A percentile compares a stretch with the other conserved stretches of the same genome.
phyloP scores from a whole-genome alignment of 1,140 invertebrate genomes.

The Maconellicoccus hirsutus region DNA sequence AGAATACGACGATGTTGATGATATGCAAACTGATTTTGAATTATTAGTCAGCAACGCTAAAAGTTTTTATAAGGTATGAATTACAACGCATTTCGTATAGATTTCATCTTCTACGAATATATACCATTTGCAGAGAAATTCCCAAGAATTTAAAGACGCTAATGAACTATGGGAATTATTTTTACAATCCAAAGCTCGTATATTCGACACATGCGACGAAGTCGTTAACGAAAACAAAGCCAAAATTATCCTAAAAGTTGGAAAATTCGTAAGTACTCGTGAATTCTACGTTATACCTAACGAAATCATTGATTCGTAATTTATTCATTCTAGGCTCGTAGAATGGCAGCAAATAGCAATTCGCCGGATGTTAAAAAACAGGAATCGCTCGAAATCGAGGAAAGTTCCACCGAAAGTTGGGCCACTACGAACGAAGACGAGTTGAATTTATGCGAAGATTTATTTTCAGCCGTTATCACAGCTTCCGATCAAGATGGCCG shows the following conservation, averaged over 20 bases:
- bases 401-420: neutral
- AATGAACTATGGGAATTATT: slow-evolving; percentile 81
- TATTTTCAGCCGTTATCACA: slow-evolving; percentile 69
- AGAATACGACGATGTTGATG: slow-evolving; percentile 80
- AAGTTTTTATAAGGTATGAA: slow-evolving; percentile 70
- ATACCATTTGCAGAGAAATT: slow-evolving; percentile 45
- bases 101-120: neutral
- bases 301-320: neutral
- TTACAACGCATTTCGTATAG: neutral
- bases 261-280: slow-evolving; percentile 36
- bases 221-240: slow-evolving; percentile 39
- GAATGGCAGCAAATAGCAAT: neutral
- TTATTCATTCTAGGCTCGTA: neutral
- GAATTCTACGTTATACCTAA: slow-evolving; percentile 13
- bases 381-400: neutral
- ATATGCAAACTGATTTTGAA: slow-evolving; percentile 75
- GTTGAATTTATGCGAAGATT: slow-evolving; percentile 57
- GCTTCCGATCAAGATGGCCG: slow-evolving; percentile 65
- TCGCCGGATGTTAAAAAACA: neutral
- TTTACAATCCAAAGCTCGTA: slow-evolving; percentile 41
- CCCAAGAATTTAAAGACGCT: slow-evolving; percentile 83
- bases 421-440: slow-evolving; percentile 46
- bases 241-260: slow-evolving; percentile 46
- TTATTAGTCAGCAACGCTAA: slow-evolving; percentile 83
- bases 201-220: slow-evolving; percentile 34